Conservation (phyloP, 2,888 invertebrate species). For the Habroteleia sp. region DNA sequence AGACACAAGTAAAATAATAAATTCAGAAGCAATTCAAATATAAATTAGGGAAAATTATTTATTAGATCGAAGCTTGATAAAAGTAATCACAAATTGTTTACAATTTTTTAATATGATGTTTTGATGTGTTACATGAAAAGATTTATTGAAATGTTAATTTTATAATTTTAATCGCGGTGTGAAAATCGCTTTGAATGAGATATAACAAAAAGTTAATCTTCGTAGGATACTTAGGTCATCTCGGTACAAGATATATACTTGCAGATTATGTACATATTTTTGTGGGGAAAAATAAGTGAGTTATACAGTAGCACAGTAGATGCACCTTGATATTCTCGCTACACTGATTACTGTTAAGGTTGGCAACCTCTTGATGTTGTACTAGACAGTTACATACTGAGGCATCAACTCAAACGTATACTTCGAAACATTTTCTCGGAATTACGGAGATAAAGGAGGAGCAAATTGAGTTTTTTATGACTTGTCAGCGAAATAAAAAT, state of each 20-base stretch:
- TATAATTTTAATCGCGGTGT: background rate
- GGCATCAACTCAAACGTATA: conserved; percentile 26
- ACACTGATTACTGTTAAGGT: conserved; percentile 46
- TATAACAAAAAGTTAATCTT: conserved; percentile 23
- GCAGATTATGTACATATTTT: conserved; percentile 20
- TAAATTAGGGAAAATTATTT: too few species aligned
- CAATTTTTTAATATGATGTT: too few species aligned
- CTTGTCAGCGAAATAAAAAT: too few species aligned
- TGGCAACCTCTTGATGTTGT: conserved; percentile 28
- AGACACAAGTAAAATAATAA: too few species aligned
- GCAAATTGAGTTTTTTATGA: too few species aligned
- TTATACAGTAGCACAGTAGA: conserved; percentile 27
- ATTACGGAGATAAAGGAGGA: conserved; percentile 8
- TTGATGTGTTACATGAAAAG: too few species aligned
- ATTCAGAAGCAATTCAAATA: too few species aligned
- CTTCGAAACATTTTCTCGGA: conserved; percentile 30
- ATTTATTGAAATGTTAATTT: conserved; percentile 3
- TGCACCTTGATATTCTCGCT: conserved; percentile 34
- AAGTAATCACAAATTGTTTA: too few species aligned
- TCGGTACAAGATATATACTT: conserved; percentile 14
- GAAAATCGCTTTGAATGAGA: conserved; percentile 3
- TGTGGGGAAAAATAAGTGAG: conserved; percentile 23
- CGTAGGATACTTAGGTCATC: conserved; percentile 22
- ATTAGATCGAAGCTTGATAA: too few species aligned
- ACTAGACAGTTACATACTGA: conserved; percentile 27